A percentile compares a stretch with the other conserved stretches of the same genome.
phyloP scores from a whole-genome alignment of 37 sponge, comb jelly and placozoan genomes.

The Crambe crambe region DNA sequence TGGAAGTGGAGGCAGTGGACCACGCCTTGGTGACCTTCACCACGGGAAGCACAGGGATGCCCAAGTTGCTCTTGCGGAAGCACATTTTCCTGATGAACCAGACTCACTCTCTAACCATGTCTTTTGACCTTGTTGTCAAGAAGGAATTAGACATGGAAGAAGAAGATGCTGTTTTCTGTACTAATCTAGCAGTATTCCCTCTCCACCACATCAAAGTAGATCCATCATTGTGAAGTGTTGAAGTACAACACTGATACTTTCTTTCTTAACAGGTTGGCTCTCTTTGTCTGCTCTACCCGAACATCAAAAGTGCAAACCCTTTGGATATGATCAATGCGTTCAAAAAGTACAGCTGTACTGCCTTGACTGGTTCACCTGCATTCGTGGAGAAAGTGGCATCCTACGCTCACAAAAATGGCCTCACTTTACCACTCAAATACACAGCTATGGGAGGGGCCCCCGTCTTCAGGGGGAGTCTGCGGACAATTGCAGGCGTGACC shows the following conservation, averaged over 20 bases:
- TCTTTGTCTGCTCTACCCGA: constrained; percentile 35
- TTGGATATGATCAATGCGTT: constrained; percentile 38
- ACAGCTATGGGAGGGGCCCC: constrained; percentile 75
- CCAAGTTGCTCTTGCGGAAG: constrained; percentile 58
- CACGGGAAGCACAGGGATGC: constrained; percentile 74
- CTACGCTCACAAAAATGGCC: constrained; percentile 44
- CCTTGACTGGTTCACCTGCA: constrained; percentile 62
- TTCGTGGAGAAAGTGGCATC: constrained; percentile 52
- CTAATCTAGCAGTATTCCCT: constrained; percentile 56
- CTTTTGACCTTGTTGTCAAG: constrained; percentile 24
- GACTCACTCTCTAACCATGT: constrained; percentile 30
- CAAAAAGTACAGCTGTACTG: constrained; percentile 41
- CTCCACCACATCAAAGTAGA: constrained; percentile 55
- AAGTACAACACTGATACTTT: background rate
- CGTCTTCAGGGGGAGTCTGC: constrained; percentile 35
- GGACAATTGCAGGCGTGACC: constrained; percentile 38
- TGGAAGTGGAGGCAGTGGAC: constrained; percentile 29
- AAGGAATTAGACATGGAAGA: constrained; percentile 42
- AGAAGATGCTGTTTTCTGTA: constrained; percentile 32
- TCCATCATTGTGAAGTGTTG: background rate
- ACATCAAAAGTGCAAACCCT: constrained; percentile 34
- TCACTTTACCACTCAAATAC: constrained; percentile 43
- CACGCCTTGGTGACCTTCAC: constrained; percentile 69
- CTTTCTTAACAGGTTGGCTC: constrained; percentile 59
- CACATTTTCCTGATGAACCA: constrained; percentile 58